These are phyloP conservation scores for Halisarca cf. caerulea DNA, from an alignment of 37 sponge, comb jelly and placozoan species.

Conservation along the genomic window DNA sequence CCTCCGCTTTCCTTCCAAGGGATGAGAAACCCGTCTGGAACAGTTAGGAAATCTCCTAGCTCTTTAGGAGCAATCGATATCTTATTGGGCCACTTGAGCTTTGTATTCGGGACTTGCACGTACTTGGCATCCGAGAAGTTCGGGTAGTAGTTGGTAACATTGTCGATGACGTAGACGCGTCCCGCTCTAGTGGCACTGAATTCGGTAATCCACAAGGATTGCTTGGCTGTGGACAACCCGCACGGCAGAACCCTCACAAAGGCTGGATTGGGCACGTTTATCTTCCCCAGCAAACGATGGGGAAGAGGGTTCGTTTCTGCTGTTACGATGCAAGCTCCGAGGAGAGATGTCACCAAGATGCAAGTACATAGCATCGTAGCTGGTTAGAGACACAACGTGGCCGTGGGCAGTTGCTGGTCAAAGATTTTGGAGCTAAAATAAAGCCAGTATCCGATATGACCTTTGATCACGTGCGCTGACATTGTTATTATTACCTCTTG, in stretches of 20 bases:
- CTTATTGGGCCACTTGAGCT: slow-evolving; percentile 53
- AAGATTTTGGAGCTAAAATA: too few relatives aligned
- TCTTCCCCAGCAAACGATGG: slow-evolving; percentile 40
- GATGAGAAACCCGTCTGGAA: slow-evolving; percentile 54
- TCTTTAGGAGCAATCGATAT: slow-evolving; percentile 33
- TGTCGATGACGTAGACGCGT: slow-evolving; percentile 13
- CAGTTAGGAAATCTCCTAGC: slow-evolving; percentile 36
- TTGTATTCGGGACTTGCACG: not conserved
- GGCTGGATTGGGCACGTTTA: slow-evolving; percentile 34
- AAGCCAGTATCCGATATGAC: too few relatives aligned
- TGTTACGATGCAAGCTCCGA: not conserved
- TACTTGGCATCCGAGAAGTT: slow-evolving; percentile 35
- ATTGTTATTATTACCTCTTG: too few relatives aligned
- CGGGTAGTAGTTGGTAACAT: slow-evolving; percentile 14
- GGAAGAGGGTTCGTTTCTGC: not conserved
- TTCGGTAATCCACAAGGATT: slow-evolving; percentile 54
- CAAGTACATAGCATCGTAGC: too few relatives aligned
- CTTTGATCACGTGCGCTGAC: too few relatives aligned
- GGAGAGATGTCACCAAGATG: too few relatives aligned
- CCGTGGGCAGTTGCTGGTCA: too few relatives aligned
- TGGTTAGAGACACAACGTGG: too few relatives aligned
- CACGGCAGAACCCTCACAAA: slow-evolving; percentile 37
- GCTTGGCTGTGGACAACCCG: not conserved
- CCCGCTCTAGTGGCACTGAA: slow-evolving; percentile 48
- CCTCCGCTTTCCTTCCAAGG: slow-evolving; percentile 29